phyloP scores from a whole-genome alignment of 2,888 invertebrate genomes.

The Lydus trimaculatus region DNA sequence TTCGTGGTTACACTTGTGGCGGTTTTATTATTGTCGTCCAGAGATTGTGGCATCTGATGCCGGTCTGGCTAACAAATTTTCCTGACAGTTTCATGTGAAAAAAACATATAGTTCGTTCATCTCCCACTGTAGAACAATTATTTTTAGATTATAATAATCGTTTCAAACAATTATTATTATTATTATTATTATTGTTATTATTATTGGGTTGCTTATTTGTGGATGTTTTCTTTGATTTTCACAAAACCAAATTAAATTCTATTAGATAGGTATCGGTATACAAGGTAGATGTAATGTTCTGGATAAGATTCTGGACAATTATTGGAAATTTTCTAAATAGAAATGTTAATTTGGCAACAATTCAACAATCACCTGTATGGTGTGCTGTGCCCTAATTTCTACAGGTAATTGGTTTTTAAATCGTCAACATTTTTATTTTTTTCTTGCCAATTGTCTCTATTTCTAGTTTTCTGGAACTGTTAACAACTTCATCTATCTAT shows the following conservation, averaged over 20 bases:
- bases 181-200: too few species aligned
- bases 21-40: too few species aligned
- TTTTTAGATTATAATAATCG: conserved; percentile 20
- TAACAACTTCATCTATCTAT: too few species aligned
- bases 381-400: background rate
- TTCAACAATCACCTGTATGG: background rate
- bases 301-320: background rate
- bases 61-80: conserved; percentile 24
- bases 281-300: too few species aligned
- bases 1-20: too few species aligned
- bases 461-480: too few species aligned
- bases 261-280: too few species aligned
- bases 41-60: conserved; percentile 20
- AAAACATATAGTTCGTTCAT: conserved; percentile 32
- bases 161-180: background rate
- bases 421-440: background rate
- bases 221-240: too few species aligned
- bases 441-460: background rate
- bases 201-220: too few species aligned
- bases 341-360: background rate
- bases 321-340: background rate
- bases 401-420: background rate
- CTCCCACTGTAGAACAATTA: conserved; percentile 26
- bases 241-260: too few species aligned
- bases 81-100: conserved; percentile 19